Evolutionary conservation across 2,797 vertebrate genomes (phyloP).

Genomic region (Gephyroberyx darwinii): DNA sequence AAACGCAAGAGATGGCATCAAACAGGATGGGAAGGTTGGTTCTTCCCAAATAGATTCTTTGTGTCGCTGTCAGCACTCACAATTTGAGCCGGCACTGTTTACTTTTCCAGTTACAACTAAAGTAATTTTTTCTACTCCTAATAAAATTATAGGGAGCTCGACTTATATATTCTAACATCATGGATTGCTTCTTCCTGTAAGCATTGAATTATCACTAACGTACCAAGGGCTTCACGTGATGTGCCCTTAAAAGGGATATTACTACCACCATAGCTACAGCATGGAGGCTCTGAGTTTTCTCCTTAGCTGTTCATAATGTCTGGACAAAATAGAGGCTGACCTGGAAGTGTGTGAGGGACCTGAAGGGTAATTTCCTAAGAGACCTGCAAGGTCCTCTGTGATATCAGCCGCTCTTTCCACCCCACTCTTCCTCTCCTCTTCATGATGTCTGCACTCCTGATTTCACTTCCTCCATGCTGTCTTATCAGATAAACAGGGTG

Average conservation of each 20-base stretch:
- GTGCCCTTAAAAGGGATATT: neutral
- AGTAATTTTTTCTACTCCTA: conserved; percentile 11
- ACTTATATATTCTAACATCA: too few relatives aligned
- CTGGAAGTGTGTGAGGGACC: conserved; percentile 10
- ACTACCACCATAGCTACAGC: neutral
- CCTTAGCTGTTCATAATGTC: neutral
- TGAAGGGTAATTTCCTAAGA: conserved; percentile 19
- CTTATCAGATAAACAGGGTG: conserved; percentile 11
- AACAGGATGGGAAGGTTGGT: conserved; percentile 43
- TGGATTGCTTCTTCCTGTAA: conserved; percentile 6
- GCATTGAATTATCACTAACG: neutral
- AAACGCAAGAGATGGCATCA: conserved; percentile 55
- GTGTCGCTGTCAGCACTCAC: conserved; percentile 40
- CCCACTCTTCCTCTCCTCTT: neutral
- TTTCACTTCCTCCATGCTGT: neutral
- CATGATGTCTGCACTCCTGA: conserved; percentile 1
- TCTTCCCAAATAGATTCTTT: conserved; percentile 42
- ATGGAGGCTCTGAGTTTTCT: neutral
- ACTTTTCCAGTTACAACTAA: conserved; percentile 14
- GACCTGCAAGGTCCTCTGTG: neutral
- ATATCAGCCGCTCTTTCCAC: neutral
- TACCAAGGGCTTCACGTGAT: neutral
- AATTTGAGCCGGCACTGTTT: conserved; percentile 42
- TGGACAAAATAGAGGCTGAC: conserved; percentile 6
- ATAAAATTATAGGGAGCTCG: conserved; percentile 11